Evolutionary conservation across 2,797 vertebrate genomes (phyloP), one percentile per base, ranked within the genome.

Genomic region (Nyctalus aviator): DNA sequence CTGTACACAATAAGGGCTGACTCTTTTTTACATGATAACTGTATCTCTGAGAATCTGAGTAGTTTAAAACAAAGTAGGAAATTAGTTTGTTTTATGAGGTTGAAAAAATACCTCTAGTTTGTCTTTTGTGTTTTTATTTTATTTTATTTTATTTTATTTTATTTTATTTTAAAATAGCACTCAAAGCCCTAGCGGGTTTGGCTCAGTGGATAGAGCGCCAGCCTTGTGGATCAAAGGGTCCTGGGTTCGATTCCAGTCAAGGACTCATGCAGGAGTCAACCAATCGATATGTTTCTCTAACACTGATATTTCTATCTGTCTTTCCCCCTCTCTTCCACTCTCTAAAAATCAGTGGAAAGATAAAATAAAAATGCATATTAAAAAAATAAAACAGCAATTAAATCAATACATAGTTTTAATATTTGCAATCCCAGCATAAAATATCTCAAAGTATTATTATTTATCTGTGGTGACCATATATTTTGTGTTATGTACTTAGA

Each of bases 41-140:
- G 1, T 90, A 35, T 90, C 79, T 83, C 13, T 90, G 50, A 91
- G 93, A 96, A 88, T 11, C 35, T n/a, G 57, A 89, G 82, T 85
- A 53, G 53, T 30, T 59, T 71, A 84, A 90, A 87, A 84, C 48
- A 21, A 55, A 75, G 23, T 93, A 41, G n/a, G 25, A 66, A 95
- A 82, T 32, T 86, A 85, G 92, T 92, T 93, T 96, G 46, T 87
- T 92, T 50, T 84, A 73, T 84, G 69, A 62, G 25, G 25, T 72
- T 75, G 55, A 73, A 88, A 96, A 90, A 84, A 44, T 12, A 30
- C 2, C 8, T 48, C 15, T 78, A 76, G n/a, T 88, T 82, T 93
- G 35, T 76, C 41, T 25, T 17, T 84, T 94, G 32, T 76, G 18
- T 10, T 75, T 25, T n/a, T n/a, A n/a, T 91, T 44, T 44, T 44